Conservation (phyloP, 2,113 vertebrate genomes). For the Epinephelus lanceolatus region DNA sequence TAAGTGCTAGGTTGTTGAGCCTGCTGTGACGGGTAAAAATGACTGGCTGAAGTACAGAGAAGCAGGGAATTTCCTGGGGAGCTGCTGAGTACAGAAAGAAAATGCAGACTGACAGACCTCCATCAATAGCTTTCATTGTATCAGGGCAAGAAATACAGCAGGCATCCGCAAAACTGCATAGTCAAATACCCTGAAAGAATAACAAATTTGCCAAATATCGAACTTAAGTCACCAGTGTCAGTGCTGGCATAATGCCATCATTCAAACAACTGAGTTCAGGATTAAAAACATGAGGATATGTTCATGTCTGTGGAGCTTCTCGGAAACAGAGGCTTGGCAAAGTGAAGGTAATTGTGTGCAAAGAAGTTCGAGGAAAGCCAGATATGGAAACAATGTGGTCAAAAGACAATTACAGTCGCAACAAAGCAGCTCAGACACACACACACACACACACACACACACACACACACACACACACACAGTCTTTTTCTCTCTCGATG, state of each 20-base stretch:
- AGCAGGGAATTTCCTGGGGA: not conserved
- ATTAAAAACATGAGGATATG: not conserved
- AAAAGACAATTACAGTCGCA: slow-evolving; percentile 23
- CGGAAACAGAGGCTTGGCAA: not conserved
- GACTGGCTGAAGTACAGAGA: not conserved
- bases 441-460: not conserved
- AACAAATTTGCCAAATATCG: not conserved
- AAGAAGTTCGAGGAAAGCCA: slow-evolving; percentile 1
- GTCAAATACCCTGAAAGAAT: not conserved
- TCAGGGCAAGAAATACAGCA: not conserved
- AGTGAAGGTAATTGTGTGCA: slow-evolving; percentile 7
- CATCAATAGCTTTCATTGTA: not conserved
- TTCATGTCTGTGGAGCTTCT: not conserved
- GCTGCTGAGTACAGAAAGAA: not conserved
- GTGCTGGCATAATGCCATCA: not conserved
- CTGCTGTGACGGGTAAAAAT: not conserved
- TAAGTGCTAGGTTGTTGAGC: not conserved
- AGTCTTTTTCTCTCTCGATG: not conserved
- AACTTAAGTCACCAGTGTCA: not conserved
- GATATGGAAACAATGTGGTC: slow-evolving; percentile 42
- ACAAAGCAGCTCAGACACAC: not conserved
- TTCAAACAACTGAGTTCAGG: not conserved
- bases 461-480: not conserved
- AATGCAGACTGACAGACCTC: not conserved
- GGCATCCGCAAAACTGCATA: not conserved